These are phyloP conservation scores for Mastigias papua DNA, from an alignment of 30 jellyfish, hydroid and myxozoan genomes.

Conservation along the genomic window DNA sequence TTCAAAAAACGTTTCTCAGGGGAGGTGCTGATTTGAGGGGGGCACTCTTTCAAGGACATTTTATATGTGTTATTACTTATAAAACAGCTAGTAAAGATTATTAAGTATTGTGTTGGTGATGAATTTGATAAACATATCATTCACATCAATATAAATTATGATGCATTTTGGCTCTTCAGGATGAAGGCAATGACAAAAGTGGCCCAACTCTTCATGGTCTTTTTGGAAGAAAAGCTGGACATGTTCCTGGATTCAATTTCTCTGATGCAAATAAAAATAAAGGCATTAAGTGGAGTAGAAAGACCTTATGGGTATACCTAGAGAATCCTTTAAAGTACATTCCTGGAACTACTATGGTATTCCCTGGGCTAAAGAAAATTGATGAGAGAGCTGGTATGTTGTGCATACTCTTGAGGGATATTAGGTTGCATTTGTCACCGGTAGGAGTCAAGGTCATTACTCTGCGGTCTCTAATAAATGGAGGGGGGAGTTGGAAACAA, in stretches of 20 bases:
- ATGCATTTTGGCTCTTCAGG: background rate
- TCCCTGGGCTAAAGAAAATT: constrained; percentile 94
- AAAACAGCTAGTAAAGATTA: too few species aligned
- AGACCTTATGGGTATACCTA: constrained; percentile 87
- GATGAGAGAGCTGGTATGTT: constrained; percentile 92
- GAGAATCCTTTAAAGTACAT: constrained; percentile 96
- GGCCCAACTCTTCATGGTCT: constrained; percentile 97
- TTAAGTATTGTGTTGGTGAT: too few species aligned
- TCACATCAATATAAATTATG: background rate
- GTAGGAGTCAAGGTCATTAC: too few species aligned
- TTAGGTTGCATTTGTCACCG: background rate
- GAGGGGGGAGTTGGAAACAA: too few species aligned
- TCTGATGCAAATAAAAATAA: constrained; percentile 91
- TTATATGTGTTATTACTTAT: too few species aligned
- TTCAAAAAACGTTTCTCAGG: too few species aligned
- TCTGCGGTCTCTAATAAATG: too few species aligned
- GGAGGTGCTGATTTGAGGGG: too few species aligned
- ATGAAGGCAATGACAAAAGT: constrained; percentile 93
- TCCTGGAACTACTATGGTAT: constrained; percentile 98
- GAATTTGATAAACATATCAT: too few species aligned
- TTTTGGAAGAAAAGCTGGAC: constrained; percentile 93
- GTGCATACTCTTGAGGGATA: background rate
- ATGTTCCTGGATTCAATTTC: constrained; percentile 82
- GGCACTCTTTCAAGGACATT: too few species aligned
- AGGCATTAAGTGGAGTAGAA: constrained; percentile 93